Evolutionary conservation across 1,140 invertebrate species (phyloP), one percentile per base, ranked within the genome.

Genomic region (Lepidotrigona ventralis): DNA sequence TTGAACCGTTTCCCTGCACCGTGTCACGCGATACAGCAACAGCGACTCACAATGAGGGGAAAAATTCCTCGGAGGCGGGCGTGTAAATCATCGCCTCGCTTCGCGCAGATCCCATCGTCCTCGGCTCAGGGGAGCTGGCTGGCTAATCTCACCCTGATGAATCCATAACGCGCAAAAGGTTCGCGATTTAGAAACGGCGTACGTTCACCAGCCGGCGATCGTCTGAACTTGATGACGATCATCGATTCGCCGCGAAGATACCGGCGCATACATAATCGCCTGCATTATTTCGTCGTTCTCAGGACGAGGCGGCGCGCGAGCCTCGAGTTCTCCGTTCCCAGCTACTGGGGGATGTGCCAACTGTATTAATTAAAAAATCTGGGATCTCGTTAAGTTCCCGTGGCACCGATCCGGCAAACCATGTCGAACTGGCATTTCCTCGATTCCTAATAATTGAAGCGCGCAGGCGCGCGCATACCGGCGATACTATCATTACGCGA

Each of bases 241-340:
- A 86, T 88, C 87, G 86, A 88, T 88, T 77, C 86, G 54, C 69
- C 54, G 72, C 39, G 69, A 80, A 86, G 86, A 88, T 88, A 88
- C 80, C 78, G 74, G 46, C 64, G 84, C 80, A 63, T 85, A 70
- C 69, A 84, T 88, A 88, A 84, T 82, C 84, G 85, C 26, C 39
- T 26, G 85, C 81, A 86, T 90, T 90, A 90, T 90, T 90, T 90
- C 85, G 87, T 88, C 77, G 85, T 90, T 90, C 88, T 90, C 89
- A 90, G 79, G 88, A 87, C 74, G 81, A 33, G 58, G 29, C 53
- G 11, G 11, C 4, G 63, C 4, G 63, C n/a, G 39, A 60, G 39
- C n/a, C 23, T 23, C 53, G 66, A 89, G 84, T 83, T 86, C 69
- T 83, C 85, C 81, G 89, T 90, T 90, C 90, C 86, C 90, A 90